Evolutionary conservation across 2,113 vertebrate species (phyloP), one percentile per base, ranked within the genome.

Genomic region (Oryzias curvinotus): DNA sequence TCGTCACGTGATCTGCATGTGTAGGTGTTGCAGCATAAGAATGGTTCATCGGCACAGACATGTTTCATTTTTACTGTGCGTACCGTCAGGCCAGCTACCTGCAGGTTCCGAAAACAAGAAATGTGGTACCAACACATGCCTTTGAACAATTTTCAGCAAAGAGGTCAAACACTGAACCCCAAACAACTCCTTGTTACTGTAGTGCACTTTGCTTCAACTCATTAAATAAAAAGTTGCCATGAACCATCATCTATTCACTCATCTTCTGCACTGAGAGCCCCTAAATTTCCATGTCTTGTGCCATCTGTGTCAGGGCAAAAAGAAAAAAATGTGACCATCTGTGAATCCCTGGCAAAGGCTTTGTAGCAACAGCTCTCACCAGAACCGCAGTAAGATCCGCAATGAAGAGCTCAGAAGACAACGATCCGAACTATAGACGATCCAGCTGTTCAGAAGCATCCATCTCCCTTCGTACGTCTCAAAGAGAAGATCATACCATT

Each of bases 291-390:
- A 51, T 56, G 63, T 82, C 58, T 52, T 70, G 13, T 76, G 66
- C 77, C 85, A 86, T 89, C 78, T 83, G 82, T 60, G 73, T 68
- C 57, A 53, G 57, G 55, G 67, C 57, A 79, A 72, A 73, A 58
- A 73, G 44, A 75, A 71, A 83, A 70, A 82, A 76, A 73, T 54
- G 49, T 53, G 65, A 76, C 85, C 88, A 89, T 89, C 82, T 83
- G 78, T 52, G 73, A 71, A 65, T 70, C 46, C 10, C 30, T 79
- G 81, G 77, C 75, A 65, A 43, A 42, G n/a, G 67, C 66, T 52
- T 56, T 25, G 48, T 61, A 44, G 18, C 67, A 23, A 19, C 49
- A 65, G 46, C 56, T 65, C 65, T 57, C 30, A 19, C 72, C 61
- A 57, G 47, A 42, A 52, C 17, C 25, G 43, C 7, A 28, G 30